phyloP scores from a whole-genome alignment of 2,113 vertebrate genomes.

The Triplophysa rosa region DNA sequence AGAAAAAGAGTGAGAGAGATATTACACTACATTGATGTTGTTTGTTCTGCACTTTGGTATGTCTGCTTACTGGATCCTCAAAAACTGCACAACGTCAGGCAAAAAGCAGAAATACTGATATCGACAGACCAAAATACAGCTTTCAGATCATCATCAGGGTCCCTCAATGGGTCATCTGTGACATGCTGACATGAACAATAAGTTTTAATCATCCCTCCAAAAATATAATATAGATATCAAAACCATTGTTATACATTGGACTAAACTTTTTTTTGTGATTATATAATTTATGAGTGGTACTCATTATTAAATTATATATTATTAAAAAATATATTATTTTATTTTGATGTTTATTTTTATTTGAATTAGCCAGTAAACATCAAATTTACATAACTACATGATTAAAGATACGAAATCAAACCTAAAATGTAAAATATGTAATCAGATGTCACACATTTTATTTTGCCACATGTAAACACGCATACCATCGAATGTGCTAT shows the following conservation, averaged over 20 bases:
- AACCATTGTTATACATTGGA: too few species aligned
- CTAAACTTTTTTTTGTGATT: too few species aligned
- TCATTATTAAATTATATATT: too few species aligned
- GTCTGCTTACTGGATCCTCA: neutral
- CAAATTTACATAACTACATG: too few species aligned
- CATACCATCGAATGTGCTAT: slow-evolving; percentile 2
- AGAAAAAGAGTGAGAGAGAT: slow-evolving; percentile 52
- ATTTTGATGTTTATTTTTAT: too few species aligned
- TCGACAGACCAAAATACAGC: neutral
- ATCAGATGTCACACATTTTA: neutral
- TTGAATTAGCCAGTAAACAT: too few species aligned
- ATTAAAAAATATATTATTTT: too few species aligned
- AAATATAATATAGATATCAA: too few species aligned
- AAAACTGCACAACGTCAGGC: neutral
- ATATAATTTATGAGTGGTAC: too few species aligned
- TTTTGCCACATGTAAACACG: neutral
- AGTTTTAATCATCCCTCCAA: too few species aligned
- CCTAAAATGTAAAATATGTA: neutral
- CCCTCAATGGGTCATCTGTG: too few species aligned
- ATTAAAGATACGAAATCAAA: neutral
- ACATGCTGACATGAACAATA: too few species aligned
- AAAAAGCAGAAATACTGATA: neutral
- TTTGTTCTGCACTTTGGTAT: neutral
- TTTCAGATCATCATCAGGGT: neutral
- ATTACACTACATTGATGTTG: slow-evolving; percentile 17